These are phyloP conservation scores for Molossus molossus DNA, from an alignment of 2,797 vertebrate species.

Conservation along the genomic window DNA sequence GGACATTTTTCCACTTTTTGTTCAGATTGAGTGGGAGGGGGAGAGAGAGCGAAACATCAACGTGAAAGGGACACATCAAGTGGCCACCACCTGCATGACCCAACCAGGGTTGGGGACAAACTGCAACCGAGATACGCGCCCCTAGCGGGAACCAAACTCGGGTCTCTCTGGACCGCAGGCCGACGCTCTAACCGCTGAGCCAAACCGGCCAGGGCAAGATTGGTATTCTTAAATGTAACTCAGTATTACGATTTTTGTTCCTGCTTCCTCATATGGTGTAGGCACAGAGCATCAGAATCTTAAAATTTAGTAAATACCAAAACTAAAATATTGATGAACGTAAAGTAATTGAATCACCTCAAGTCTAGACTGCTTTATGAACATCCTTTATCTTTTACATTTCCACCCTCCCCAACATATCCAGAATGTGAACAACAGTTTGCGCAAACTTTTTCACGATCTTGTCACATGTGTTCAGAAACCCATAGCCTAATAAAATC, in stretches of 20 bases:
- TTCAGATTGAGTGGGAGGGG: too few species aligned
- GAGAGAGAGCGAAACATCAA: too few species aligned
- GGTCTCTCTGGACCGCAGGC: too few species aligned
- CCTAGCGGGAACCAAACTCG: too few species aligned
- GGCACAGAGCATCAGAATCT: constrained; percentile 20
- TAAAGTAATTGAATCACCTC: background rate
- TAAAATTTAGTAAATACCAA: background rate
- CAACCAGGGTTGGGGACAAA: too few species aligned
- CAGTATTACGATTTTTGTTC: background rate
- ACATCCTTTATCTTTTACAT: background rate
- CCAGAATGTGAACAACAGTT: background rate
- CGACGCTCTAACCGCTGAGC: too few species aligned
- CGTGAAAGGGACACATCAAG: too few species aligned
- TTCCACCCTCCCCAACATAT: background rate
- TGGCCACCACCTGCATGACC: too few species aligned
- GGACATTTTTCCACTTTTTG: too few species aligned
- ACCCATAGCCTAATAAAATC: background rate
- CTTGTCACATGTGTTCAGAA: background rate
- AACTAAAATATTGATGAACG: background rate
- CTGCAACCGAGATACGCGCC: too few species aligned
- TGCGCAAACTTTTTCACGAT: background rate
- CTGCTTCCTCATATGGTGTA: background rate
- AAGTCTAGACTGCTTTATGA: background rate
- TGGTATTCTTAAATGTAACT: constrained; percentile 16
- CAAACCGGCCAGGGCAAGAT: too few species aligned